Evolutionary conservation across 1,140 invertebrate species (phyloP), one percentile per base, ranked within the genome.

Genomic region (Heliconius himera): DNA sequence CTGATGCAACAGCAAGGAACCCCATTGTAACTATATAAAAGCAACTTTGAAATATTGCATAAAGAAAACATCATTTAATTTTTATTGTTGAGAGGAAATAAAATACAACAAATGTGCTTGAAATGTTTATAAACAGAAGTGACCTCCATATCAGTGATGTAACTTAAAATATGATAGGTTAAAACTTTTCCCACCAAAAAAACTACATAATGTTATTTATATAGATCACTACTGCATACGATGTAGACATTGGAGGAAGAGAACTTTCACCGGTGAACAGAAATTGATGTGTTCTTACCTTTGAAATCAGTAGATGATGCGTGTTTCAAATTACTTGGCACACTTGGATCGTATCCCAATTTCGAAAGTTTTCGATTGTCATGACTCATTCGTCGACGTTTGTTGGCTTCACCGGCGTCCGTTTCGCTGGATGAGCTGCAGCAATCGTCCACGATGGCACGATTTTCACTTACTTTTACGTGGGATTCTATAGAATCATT

Each of bases 41-140:
- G 22, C 26, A 29, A 16, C 13, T 66, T 66, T 11, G 26, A 66
- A 66, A 29, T 66, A 66, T 66, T 66, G 4, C 11, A 66, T 66
- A 22, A 11, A 8, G 60, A 4, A 26, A 66, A 66, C 4, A 26
- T 29, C 26, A 66, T 22, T 29, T 29, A 26, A 66, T 66, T 66
- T 66, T 29, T 9, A 18, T 60, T 33, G 41, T 13, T 29, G 74
- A 74, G 20, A 70, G 60, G 36, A 38, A 46, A 70, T 76, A 75
- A 78, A 71, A 77, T 73, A 66, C 29, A n/a, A 76, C 56, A 77
- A 80, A 83, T 84, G 78, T 84, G 79, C 73, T 78, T 82, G 82
- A 84, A 84, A 84, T 94, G 93, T 94, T 94, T 92, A 94, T 93
- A 92, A 94, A 94, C 92, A 94, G 83, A 82, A 87, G 81, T 92